Evolutionary conservation across 2,797 vertebrate genomes (phyloP).

Genomic region (Rhinophrynus dorsalis): DNA sequence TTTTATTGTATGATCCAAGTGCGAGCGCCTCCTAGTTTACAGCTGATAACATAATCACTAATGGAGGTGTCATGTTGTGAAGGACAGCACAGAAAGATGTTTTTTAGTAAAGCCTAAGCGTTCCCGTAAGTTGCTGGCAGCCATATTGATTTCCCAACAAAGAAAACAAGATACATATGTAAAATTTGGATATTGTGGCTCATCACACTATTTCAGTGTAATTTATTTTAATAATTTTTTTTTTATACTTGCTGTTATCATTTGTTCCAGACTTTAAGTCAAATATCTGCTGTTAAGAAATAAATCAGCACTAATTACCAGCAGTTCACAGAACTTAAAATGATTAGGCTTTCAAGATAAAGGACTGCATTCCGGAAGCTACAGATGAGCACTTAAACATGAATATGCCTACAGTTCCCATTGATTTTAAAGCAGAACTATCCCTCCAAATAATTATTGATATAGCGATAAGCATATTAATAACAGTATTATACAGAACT

Average conservation of each 20-base stretch:
- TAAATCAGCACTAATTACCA: constrained; percentile 5
- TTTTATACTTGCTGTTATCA: not conserved
- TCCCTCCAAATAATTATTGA: too few species aligned
- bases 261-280: not conserved
- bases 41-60: not conserved
- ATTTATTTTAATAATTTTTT: too few species aligned
- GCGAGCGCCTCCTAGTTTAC: not conserved
- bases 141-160: not conserved
- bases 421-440: too few species aligned
- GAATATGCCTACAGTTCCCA: too few species aligned
- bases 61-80: not conserved
- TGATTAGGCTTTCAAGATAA: not conserved
- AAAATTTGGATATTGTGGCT: not conserved
- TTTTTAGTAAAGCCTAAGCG: not conserved
- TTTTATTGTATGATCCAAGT: too few species aligned
- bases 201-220: not conserved
- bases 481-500: too few species aligned
- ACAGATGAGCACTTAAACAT: too few species aligned
- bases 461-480: too few species aligned
- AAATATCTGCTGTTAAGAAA: not conserved
- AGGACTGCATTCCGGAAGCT: too few species aligned
- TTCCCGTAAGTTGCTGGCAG: not conserved
- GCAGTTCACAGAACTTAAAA: not conserved
- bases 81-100: not conserved
- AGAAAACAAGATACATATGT: not conserved